These are phyloP conservation scores for Abrostola triplasia DNA, from an alignment of 2,888 invertebrate genomes.

Conservation along the genomic window DNA sequence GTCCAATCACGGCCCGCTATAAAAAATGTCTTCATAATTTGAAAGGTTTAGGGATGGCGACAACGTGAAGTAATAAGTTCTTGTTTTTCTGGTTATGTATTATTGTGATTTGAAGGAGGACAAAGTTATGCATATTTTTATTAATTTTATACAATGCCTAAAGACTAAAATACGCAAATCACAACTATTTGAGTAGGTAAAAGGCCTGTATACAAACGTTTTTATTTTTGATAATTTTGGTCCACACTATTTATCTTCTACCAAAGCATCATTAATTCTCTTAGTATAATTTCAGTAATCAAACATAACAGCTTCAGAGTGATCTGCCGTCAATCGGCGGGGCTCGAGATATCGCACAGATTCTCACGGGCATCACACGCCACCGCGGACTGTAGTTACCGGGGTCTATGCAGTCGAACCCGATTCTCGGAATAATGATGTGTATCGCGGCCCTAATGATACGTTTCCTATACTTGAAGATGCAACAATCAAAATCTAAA, in stretches of 20 bases:
- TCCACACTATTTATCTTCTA: not conserved
- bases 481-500: conserved; percentile 61
- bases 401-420: conserved; percentile 62
- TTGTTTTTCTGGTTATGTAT: not conserved
- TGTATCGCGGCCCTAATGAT: conserved; percentile 74
- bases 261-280: not conserved
- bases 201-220: not conserved
- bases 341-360: conserved; percentile 71
- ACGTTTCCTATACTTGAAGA: conserved; percentile 64
- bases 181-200: not conserved
- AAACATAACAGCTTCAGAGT: conserved; percentile 31
- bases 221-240: not conserved
- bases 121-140: no score
- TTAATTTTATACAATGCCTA: no score
- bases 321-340: conserved; percentile 45
- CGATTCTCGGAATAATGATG: conserved; percentile 75
- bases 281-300: conserved; percentile 2
- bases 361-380: conserved; percentile 76
- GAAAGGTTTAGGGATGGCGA: conserved; percentile 37
- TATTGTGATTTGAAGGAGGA: no score
- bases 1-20: conserved; percentile 62
- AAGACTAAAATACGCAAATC: no score
- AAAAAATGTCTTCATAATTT: conserved; percentile 51
- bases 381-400: conserved; percentile 59
- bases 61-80: conserved; percentile 2